Percentiles rank a stretch among this genome's conserved stretches.
Conservation (phyloP, 2,113 vertebrate genomes). For the Dascyllus trimaculatus region DNA sequence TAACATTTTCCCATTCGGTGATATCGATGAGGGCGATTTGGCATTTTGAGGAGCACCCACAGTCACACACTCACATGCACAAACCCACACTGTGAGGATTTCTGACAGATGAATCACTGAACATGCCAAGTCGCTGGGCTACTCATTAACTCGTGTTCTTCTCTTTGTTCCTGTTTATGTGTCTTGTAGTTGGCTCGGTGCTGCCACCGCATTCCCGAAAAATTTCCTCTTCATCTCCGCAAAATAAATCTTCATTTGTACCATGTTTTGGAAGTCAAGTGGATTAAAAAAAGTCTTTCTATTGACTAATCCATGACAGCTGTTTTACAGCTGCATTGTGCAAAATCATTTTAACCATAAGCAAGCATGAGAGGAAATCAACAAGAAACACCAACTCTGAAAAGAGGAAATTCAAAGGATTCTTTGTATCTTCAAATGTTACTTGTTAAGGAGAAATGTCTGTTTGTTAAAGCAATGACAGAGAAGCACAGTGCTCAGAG, state of each 20-base stretch:
- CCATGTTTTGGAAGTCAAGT: constrained; percentile 34
- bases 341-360: constrained; percentile 3
- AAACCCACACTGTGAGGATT: constrained; percentile 21
- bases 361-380: neutral
- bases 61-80: constrained; percentile 7
- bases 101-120: constrained; percentile 46
- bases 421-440: constrained; percentile 7
- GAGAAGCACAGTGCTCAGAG: neutral
- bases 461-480: constrained; percentile 15
- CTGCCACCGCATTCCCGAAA: constrained; percentile 24
- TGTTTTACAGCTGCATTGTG: neutral
- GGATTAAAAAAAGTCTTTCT: constrained; percentile 2
- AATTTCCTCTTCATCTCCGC: constrained; percentile 22
- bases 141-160: constrained; percentile 19
- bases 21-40: constrained; percentile 60
- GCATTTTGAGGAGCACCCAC: constrained; percentile 29
- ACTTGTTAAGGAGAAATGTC: neutral
- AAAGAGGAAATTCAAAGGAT: neutral
- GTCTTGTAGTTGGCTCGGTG: constrained; percentile 38
- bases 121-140: constrained; percentile 33
- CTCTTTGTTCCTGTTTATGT: constrained; percentile 27
- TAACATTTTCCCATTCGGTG: constrained; percentile 45
- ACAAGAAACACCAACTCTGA: neutral
- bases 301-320: constrained; percentile 13
- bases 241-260: constrained; percentile 43